Evolutionary conservation across 35 echinoderm and acorn worm genomes (phyloP).

Genomic region (Holothuria glaberrima): DNA sequence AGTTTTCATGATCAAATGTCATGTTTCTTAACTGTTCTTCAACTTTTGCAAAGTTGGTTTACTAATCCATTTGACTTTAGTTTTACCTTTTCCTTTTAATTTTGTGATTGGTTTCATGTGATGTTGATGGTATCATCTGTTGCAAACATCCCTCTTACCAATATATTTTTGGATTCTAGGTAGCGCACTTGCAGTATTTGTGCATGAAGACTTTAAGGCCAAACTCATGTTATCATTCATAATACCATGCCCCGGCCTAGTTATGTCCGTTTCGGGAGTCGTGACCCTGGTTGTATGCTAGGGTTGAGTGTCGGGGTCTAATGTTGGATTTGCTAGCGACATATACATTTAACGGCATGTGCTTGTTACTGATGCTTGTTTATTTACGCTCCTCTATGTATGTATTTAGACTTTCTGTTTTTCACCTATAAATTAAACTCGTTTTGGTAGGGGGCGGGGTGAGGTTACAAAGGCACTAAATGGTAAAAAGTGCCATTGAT

Average conservation of each 20-base stretch:
- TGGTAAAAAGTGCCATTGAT: too few relatives aligned
- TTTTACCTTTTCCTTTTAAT: too few relatives aligned
- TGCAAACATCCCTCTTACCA: not conserved
- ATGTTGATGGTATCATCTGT: not conserved
- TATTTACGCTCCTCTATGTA: too few relatives aligned
- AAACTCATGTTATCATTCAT: constrained; percentile 7
- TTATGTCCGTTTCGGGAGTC: not conserved
- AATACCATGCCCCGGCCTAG: not conserved
- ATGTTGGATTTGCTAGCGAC: not conserved
- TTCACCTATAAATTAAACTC: not conserved
- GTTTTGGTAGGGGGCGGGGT: not conserved
- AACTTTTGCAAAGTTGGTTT: too few relatives aligned
- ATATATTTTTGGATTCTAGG: not conserved
- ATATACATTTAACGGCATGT: not conserved
- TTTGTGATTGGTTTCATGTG: too few relatives aligned
- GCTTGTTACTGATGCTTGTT: not conserved
- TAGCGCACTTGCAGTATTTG: not conserved
- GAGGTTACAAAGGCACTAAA: not conserved
- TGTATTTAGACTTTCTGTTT: not conserved
- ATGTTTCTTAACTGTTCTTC: too few relatives aligned
- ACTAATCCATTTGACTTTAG: too few relatives aligned
- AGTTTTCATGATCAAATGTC: too few relatives aligned
- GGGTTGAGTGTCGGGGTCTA: not conserved
- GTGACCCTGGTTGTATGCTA: not conserved
- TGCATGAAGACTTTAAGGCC: not conserved